These are phyloP conservation scores for Sylvia borin DNA, from an alignment of 2,797 vertebrate species.

Conservation along the genomic window DNA sequence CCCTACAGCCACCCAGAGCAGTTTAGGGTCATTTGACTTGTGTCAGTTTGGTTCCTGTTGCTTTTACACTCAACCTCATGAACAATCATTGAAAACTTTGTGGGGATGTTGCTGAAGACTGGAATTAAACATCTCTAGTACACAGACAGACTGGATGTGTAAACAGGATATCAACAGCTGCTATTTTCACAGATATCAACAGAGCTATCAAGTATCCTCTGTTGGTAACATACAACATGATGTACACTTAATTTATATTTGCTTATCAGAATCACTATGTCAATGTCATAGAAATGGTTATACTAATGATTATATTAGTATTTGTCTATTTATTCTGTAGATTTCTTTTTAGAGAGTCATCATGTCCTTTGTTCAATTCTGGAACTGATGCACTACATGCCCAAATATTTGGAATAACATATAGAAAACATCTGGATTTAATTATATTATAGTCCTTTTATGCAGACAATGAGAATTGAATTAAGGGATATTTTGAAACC, in stretches of 20 bases:
- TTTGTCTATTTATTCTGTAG: conserved; percentile 52
- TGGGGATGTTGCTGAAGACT: conserved; percentile 44
- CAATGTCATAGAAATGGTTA: neutral
- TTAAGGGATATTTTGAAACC: conserved; percentile 78
- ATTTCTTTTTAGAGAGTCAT: conserved; percentile 58
- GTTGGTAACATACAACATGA: neutral
- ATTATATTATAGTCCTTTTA: conserved; percentile 72
- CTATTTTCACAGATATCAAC: conserved; percentile 8
- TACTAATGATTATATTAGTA: conserved; percentile 49
- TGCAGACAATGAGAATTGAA: conserved; percentile 76
- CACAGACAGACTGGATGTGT: conserved; percentile 66
- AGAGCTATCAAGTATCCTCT: neutral
- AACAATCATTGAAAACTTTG: conserved; percentile 60
- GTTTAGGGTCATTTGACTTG: conserved; percentile 74
- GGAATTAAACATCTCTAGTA: conserved; percentile 48
- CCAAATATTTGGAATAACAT: conserved; percentile 74
- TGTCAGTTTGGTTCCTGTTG: conserved; percentile 71
- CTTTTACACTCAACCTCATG: conserved; percentile 70
- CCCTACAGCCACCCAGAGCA: conserved; percentile 67
- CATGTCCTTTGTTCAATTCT: conserved; percentile 52
- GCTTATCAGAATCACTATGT: neutral
- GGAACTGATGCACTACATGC: conserved; percentile 60
- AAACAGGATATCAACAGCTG: conserved; percentile 76
- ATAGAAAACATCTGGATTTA: conserved; percentile 75
- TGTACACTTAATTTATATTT: conserved; percentile 27